Evolutionary conservation across 2,888 invertebrate species (phyloP), one percentile per base, ranked within the genome.

Genomic region (Iselma pallidipennis): DNA sequence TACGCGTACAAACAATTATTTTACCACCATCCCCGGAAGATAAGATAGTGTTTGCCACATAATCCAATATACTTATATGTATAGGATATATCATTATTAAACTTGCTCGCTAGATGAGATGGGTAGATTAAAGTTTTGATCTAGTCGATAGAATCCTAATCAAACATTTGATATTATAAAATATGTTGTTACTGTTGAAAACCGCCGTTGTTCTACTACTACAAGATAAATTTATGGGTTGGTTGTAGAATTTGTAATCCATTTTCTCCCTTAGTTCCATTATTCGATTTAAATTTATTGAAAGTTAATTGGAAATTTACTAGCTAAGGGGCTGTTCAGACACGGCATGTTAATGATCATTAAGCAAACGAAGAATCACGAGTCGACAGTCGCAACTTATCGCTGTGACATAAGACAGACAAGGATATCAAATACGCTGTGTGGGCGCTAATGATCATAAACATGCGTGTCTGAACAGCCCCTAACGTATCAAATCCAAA

Each of bases 1-100:
- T 9, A 28, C 28, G 28, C 9, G 7, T 23, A 10, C n/a, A 45
- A 45, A 45, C 19, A 45, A 45, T 45, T 45, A 45, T 45, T 45
- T 23, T 5, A 45, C 45, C 45, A n/a, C n/a, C 23, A n/a, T 45
- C 28, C 12, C n/a, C n/a, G n/a, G n/a, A 45, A 45, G 45, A 45
- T 45, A 45, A 45, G 45, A 45, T 45, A 45, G 23, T 45, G 45
- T 45, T 52, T 52, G 16, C 52, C 10, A 10, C n/a, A 33, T 23
- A 29, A 52, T 50, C 26, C 29, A 52, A 52, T 52, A 52, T 3
- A 9, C 31, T n/a, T 52, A 33, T 33, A 19, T 52, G 19, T n/a
- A 21, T 49, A 28, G 4, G 6, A 23, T 23, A 45, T 45, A 23
- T 45, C 23, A 45, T 45, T 23, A 45, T 23, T 45, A 45, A 45